Conservation (phyloP, 53 echinoderm and acorn worm genomes). For the Temnopleurus reevesii region DNA sequence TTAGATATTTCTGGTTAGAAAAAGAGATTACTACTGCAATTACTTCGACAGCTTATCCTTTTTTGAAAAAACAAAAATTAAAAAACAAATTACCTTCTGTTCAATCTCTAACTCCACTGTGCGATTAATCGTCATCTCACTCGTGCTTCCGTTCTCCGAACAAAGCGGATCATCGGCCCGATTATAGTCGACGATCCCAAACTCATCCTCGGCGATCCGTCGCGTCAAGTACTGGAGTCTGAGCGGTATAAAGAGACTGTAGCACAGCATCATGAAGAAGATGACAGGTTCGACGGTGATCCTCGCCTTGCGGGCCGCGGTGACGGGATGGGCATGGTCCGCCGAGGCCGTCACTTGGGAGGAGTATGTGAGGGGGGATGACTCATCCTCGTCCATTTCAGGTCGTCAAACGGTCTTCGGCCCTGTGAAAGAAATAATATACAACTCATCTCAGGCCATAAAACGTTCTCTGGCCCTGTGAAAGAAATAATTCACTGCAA, state of each 20-base stretch:
- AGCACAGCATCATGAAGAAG: conserved; percentile 61
- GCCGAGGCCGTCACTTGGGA: conserved; percentile 44
- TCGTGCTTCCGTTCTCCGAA: neutral
- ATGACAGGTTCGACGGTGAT: conserved; percentile 91
- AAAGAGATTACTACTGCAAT: no score
- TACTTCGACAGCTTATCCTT: neutral
- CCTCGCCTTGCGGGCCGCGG: neutral
- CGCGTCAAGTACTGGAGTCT: conserved; percentile 74
- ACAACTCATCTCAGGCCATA: neutral
- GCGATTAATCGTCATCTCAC: neutral
- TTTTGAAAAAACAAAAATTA: neutral
- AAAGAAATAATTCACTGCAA: no score
- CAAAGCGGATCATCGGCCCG: conserved; percentile 8
- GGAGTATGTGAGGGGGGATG: conserved; percentile 26
- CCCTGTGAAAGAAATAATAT: no score
- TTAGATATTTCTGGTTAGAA: neutral
- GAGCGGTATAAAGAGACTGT: conserved; percentile 65
- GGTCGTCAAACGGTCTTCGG: neutral
- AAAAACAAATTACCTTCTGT: conserved; percentile 10
- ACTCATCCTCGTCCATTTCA: conserved; percentile 34
- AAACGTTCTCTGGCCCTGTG: neutral
- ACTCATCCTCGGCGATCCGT: conserved; percentile 49
- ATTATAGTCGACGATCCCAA: conserved; percentile 7
- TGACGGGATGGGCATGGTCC: neutral
- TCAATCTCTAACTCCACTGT: conserved; percentile 39